phyloP scores from a whole-genome alignment of 2,113 vertebrate genomes.

The Ceuthmochares aereus region DNA sequence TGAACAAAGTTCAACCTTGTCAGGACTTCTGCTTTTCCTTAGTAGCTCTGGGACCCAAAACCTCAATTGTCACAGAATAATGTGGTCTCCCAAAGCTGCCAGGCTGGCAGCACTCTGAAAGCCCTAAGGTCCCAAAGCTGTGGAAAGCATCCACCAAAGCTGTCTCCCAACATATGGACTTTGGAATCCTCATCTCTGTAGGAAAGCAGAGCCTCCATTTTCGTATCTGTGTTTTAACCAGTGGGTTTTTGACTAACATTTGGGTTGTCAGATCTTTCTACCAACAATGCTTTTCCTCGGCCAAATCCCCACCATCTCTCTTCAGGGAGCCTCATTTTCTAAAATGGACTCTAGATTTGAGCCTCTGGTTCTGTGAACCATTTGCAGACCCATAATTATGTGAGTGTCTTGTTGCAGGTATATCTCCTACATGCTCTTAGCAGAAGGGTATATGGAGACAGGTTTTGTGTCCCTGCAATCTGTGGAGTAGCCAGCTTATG shows the following conservation, averaged over 20 bases:
- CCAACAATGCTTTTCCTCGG: background rate
- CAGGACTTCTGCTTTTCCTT: background rate
- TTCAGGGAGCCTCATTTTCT: background rate
- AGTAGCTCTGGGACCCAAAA: background rate
- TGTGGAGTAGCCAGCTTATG: background rate
- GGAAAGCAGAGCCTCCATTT: background rate
- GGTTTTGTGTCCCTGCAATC: background rate
- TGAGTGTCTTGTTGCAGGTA: background rate
- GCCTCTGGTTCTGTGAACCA: background rate
- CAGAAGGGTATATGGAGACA: background rate
- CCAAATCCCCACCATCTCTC: background rate
- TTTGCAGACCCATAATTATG: background rate
- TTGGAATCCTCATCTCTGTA: background rate
- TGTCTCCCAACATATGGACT: background rate
- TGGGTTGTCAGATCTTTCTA: background rate
- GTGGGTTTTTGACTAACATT: background rate
- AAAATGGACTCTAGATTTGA: background rate
- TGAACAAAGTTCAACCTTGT: background rate
- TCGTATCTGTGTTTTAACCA: background rate
- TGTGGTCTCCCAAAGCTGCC: background rate
- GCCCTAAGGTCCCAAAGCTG: background rate
- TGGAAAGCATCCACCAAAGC: background rate
- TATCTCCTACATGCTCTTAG: background rate
- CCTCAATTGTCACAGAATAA: background rate
- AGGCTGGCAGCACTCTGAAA: background rate